Base-by-base conservation (phyloP, 2,113 vertebrate species). In the Silurus glanis region DNA sequence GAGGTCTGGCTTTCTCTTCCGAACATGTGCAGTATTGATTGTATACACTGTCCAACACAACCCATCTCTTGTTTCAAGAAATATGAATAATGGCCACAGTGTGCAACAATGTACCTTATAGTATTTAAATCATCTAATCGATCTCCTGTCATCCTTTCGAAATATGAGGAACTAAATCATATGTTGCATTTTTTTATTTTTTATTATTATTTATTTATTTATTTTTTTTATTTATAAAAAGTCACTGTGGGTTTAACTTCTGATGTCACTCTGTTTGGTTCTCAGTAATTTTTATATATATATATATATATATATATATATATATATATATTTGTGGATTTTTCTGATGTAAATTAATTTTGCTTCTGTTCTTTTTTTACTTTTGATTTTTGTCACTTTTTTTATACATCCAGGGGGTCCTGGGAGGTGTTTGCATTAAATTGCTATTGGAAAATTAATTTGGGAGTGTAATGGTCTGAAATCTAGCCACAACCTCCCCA, bases 21-120 rank as follows among this genome's bases (percentile, higher is more conserved):
- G 74, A 78, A 55, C 51, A 78, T 55, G 81, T 84, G 58, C 83
- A 16, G 55, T 84, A 83, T 69, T 10, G 53, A 49, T 28, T 51
- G 4, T 61, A 45, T 76, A 51, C 74, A 55, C 51, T 37, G 28
- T 9, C 72, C 80, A 82, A 67, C 12, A 82, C 14, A 51, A 47
- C 28, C 45, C 13, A 3, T 53, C 83, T 84, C 58, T 25, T 16
- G 51, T 78, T 49, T 25, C 9, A 49, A 76, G 83, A 62, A 85
- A 66, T 64, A 75, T 66, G 53, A 78, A 53, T 59, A 78, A 85
- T 76, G 17, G 17, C n/a, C 59, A 51, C 10, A 67, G 59, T 66
- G 49, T 62, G 37, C 17, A 64, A 62, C 72, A 21, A 21, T 64
- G 45, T 28, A 62, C 58, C 14, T 10, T 25, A 45, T n/a, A 79